Conservation (phyloP, 2,797 vertebrate species). For the Semotilus atromaculatus region DNA sequence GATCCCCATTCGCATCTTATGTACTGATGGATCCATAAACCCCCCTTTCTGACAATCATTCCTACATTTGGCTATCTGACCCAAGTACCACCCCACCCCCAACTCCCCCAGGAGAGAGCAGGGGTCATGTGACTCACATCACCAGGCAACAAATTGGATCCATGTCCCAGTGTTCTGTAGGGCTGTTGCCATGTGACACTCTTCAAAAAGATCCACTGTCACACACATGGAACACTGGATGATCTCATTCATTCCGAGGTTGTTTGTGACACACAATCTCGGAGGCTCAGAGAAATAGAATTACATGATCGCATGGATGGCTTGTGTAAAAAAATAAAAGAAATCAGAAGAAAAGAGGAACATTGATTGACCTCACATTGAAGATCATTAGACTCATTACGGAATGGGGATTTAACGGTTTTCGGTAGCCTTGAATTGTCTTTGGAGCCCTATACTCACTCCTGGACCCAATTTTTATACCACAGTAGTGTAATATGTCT, state of each 20-base stretch:
- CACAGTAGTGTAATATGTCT: constrained; percentile 10
- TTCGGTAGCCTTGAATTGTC: constrained; percentile 47
- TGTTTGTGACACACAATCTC: constrained; percentile 45
- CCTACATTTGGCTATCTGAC: constrained; percentile 73
- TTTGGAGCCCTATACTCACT: constrained; percentile 17
- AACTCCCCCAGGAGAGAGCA: constrained; percentile 59
- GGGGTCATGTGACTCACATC: constrained; percentile 68
- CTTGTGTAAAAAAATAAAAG: constrained; percentile 9
- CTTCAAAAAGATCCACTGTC: constrained; percentile 29
- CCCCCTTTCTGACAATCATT: constrained; percentile 63
- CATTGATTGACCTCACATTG: constrained; percentile 46
- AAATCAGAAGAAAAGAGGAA: constrained; percentile 20
- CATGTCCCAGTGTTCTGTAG: constrained; percentile 40
- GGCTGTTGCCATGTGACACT: constrained; percentile 47
- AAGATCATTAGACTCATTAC: constrained; percentile 57
- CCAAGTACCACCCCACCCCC: constrained; percentile 51
- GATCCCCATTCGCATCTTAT: not conserved
- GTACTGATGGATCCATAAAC: constrained; percentile 24
- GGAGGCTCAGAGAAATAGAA: constrained; percentile 26
- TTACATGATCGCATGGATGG: not conserved
- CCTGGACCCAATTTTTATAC: constrained; percentile 21
- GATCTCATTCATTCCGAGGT: constrained; percentile 39
- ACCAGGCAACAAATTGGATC: constrained; percentile 70
- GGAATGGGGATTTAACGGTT: constrained; percentile 37
- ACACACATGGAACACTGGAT: constrained; percentile 23